Base-by-base conservation (phyloP, 2,797 vertebrate species). In the Gallinago stenura region DNA sequence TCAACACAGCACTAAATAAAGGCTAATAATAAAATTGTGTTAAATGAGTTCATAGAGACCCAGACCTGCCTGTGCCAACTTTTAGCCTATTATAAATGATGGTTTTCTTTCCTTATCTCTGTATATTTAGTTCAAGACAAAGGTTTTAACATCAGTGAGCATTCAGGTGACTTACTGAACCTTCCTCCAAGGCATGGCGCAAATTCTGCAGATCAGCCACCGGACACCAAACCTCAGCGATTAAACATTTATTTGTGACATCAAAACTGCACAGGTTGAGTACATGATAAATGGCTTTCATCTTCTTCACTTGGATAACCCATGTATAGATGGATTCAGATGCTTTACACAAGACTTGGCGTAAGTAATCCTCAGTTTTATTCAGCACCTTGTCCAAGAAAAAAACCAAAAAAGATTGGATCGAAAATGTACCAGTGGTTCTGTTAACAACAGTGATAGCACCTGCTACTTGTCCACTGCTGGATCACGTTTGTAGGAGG, bases 211-310 rank as follows among this genome's bases (percentile, higher is more conserved):
- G 98, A 96, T 99, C 99, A 2, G 97, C 98, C 96, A 99, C 98
- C 0, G 99, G 99, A 95, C 99, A 99, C 99, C 99, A 99, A 93
- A 99, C 99, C 95, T 99, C 99, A 0, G 99, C 99, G 4, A 99
- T 99, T 81, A 99, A 98, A 98, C 99, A 99, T 97, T 99, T 99
- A 97, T 99, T 99, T 89, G 99, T 99, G 93, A 99, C 99, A 4
- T 99, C 99, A 3, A 99, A 99, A 97, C 99, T 99, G 98, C 99
- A 99, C 95, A 99, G 98, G 98, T 99, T 99, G 76, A 99, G 98
- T 83, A 99, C 99, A 25, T 99, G 99, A 96, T 99, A 99, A 91
- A 99, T 99, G 22, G 99, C 99, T 97, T 99, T 99, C 99, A 99
- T 99, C 97, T 99, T 99, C 96, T 99, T 99, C 97, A 99, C 99